A percentile compares a stretch with the other conserved stretches of the same genome.
These are phyloP conservation scores for Spialia ferax DNA, from an alignment of 2,888 invertebrate genomes.

Conservation along the genomic window DNA sequence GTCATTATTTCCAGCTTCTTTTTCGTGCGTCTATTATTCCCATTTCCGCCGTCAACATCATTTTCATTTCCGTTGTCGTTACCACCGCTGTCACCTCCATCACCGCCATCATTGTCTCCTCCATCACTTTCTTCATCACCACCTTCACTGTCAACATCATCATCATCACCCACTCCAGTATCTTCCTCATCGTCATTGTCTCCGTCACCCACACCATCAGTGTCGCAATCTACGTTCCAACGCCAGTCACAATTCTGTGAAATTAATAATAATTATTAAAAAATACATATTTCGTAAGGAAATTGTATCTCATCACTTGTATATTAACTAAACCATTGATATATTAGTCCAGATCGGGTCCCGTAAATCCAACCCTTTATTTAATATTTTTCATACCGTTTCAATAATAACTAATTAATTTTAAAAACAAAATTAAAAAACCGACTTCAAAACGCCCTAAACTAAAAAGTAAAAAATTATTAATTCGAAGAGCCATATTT, in stretches of 20 bases:
- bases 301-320: too few relatives aligned
- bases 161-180: neutral
- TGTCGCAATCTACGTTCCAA: constrained; percentile 24
- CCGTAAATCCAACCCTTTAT: too few relatives aligned
- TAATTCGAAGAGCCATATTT: too few relatives aligned
- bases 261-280: neutral
- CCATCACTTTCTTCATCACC: constrained; percentile 37
- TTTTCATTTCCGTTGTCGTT: constrained; percentile 42
- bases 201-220: constrained; percentile 29
- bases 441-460: too few relatives aligned
- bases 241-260: constrained; percentile 37
- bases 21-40: neutral
- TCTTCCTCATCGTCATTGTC: constrained; percentile 25
- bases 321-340: too few relatives aligned
- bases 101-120: neutral
- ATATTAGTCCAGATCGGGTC: too few relatives aligned
- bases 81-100: constrained; percentile 28
- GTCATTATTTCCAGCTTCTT: neutral
- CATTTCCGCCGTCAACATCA: neutral
- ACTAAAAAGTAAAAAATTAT: too few relatives aligned
- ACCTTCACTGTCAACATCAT: constrained; percentile 30
- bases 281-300: too few relatives aligned
- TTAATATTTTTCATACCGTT: too few relatives aligned
- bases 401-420: too few relatives aligned
- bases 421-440: too few relatives aligned